Conservation (phyloP, 2,113 vertebrate species). For the Zingel zingel region DNA sequence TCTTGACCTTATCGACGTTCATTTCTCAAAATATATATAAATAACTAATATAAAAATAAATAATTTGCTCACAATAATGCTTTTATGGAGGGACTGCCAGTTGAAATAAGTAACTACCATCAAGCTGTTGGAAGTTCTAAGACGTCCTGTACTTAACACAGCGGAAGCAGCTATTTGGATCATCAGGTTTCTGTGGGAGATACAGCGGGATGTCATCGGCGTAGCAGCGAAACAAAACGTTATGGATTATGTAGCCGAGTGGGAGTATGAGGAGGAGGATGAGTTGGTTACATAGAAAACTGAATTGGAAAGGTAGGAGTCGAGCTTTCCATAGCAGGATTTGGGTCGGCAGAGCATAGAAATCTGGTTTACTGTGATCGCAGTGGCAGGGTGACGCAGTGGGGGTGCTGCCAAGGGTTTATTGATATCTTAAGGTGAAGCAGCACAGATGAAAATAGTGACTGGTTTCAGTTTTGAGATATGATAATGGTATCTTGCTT, state of each 20-base stretch:
- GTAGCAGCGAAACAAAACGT: constrained; percentile 58
- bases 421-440: constrained; percentile 77
- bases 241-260: constrained; percentile 72
- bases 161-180: constrained; percentile 46
- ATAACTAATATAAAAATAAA: too few species aligned
- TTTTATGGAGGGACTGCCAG: background rate
- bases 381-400: constrained; percentile 54
- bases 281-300: constrained; percentile 74
- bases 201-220: constrained; percentile 63
- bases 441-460: constrained; percentile 51
- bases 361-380: constrained; percentile 54
- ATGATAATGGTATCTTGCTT: constrained; percentile 37
- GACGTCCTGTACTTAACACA: constrained; percentile 37
- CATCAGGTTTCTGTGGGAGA: constrained; percentile 62
- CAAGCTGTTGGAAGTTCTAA: background rate
- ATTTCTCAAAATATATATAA: background rate
- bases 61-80: background rate
- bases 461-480: constrained; percentile 42
- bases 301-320: constrained; percentile 75
- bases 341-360: constrained; percentile 74
- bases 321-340: constrained; percentile 75
- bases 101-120: background rate
- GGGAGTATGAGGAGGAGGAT: constrained; percentile 76
- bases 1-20: background rate
- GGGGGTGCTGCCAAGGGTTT: constrained; percentile 68